Percentiles rank a stretch among this genome's conserved stretches.
Conservation (phyloP, 53 echinoderm and acorn worm species). For the Mesocentrotus franciscanus region DNA sequence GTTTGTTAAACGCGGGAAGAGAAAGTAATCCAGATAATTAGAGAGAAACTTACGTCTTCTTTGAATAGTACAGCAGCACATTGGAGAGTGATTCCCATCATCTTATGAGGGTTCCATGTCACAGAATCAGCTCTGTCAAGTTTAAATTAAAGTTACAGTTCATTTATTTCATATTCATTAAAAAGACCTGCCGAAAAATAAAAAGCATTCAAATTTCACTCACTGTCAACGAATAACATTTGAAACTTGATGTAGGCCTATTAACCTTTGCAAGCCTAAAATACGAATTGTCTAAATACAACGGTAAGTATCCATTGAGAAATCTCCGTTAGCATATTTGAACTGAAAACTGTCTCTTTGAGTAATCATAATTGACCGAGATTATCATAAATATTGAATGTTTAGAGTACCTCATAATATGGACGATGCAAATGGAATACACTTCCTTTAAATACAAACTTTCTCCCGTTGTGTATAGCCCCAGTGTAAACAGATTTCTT, state of each 20-base stretch:
- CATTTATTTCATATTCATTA: neutral
- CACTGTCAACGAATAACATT: neutral
- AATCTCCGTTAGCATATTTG: no score
- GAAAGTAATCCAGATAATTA: neutral
- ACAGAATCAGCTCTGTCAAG: constrained; percentile 88
- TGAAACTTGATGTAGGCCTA: neutral
- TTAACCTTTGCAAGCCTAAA: neutral
- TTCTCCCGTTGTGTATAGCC: no score
- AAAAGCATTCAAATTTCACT: neutral
- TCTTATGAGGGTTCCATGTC: constrained; percentile 97
- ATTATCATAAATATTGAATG: no score
- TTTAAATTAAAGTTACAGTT: neutral
- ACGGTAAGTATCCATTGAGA: no score
- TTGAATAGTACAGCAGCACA: constrained; percentile 90
- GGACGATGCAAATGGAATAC: no score
- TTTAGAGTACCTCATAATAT: no score
- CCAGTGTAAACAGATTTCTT: no score
- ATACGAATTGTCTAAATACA: neutral
- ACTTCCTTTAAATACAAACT: no score
- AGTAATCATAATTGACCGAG: no score
- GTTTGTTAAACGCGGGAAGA: no score
- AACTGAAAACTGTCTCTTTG: no score
- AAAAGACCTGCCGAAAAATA: neutral
- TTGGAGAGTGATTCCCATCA: constrained; percentile 88
- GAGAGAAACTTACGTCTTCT: constrained; percentile 85